Conservation (phyloP, 2,888 invertebrate species). For the Hylaea fasciaria region DNA sequence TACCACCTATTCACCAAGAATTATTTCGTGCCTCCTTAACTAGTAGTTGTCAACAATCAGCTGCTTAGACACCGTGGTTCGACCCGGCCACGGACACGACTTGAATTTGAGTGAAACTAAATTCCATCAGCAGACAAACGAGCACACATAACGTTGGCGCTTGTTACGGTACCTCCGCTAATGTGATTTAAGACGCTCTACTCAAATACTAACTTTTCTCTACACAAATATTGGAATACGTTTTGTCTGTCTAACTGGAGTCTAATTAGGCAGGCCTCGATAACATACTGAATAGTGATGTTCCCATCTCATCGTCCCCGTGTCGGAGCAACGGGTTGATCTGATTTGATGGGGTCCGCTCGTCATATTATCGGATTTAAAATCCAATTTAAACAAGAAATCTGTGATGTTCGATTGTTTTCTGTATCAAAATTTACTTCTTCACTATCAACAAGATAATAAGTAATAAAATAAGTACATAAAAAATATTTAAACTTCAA, state of each 20-base stretch:
- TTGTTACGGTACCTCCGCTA: slow-evolving; percentile 67
- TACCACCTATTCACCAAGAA: not conserved
- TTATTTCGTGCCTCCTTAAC: not conserved
- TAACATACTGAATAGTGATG: slow-evolving; percentile 69
- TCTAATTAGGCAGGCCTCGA: slow-evolving; percentile 72
- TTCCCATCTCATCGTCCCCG: slow-evolving; percentile 48
- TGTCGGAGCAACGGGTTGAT: slow-evolving; percentile 27
- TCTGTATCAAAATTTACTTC: too few relatives aligned
- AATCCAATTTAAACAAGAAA: slow-evolving; percentile 23
- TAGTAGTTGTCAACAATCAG: slow-evolving; percentile 10
- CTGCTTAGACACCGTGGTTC: slow-evolving; percentile 25
- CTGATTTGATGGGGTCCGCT: slow-evolving; percentile 5
- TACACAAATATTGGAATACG: slow-evolving; percentile 79
- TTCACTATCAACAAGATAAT: too few relatives aligned
- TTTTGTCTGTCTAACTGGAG: slow-evolving; percentile 64
- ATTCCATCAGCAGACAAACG: slow-evolving; percentile 63
- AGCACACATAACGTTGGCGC: slow-evolving; percentile 75
- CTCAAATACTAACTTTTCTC: slow-evolving; percentile 70
- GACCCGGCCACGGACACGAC: slow-evolving; percentile 63
- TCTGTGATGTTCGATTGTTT: not conserved
- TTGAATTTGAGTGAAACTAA: slow-evolving; percentile 78
- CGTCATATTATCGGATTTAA: slow-evolving; percentile 27
- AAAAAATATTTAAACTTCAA: too few relatives aligned
- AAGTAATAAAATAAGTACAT: too few relatives aligned
- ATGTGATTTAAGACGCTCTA: slow-evolving; percentile 81